These are phyloP conservation scores for Zelostemma sp. DNA, from an alignment of 1,140 invertebrate genomes.

Conservation along the genomic window DNA sequence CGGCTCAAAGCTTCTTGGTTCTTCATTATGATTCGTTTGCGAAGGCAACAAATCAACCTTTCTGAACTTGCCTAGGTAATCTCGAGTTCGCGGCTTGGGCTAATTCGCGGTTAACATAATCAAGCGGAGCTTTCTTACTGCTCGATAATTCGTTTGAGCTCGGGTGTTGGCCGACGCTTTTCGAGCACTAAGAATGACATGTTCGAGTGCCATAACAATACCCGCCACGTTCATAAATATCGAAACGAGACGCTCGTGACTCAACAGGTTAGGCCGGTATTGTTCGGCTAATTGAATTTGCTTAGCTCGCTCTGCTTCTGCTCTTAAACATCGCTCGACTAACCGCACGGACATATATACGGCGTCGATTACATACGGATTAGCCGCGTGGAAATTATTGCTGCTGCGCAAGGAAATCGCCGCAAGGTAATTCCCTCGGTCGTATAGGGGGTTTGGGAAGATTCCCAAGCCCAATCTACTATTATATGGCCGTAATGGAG, in stretches of 20 bases:
- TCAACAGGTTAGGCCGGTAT: constrained; percentile 58
- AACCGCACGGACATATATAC: constrained; percentile 34
- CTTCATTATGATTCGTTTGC: too few species aligned
- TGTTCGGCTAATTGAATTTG: constrained; percentile 60
- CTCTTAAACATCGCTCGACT: constrained; percentile 49
- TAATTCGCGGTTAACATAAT: constrained; percentile 10
- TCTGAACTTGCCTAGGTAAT: too few species aligned
- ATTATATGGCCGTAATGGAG: constrained; percentile 29
- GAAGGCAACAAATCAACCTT: too few species aligned
- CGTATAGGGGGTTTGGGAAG: constrained; percentile 16
- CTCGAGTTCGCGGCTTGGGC: constrained; percentile 3
- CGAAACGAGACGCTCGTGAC: constrained; percentile 26
- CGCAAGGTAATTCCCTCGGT: constrained; percentile 22
- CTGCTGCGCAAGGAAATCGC: constrained; percentile 33
- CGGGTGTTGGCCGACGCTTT: background rate
- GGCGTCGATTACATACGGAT: constrained; percentile 54
- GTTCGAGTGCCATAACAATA: constrained; percentile 18
- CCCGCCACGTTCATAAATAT: constrained; percentile 30
- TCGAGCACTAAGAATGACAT: constrained; percentile 6
- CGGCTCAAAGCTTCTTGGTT: too few species aligned
- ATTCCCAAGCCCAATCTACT: constrained; percentile 28
- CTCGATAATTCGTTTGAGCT: too few species aligned
- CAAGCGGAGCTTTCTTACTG: too few species aligned
- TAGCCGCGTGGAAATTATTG: constrained; percentile 48
- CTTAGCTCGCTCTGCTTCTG: constrained; percentile 42